Conservation (phyloP, 1,140 invertebrate genomes). For the Psilanteris sp. region DNA sequence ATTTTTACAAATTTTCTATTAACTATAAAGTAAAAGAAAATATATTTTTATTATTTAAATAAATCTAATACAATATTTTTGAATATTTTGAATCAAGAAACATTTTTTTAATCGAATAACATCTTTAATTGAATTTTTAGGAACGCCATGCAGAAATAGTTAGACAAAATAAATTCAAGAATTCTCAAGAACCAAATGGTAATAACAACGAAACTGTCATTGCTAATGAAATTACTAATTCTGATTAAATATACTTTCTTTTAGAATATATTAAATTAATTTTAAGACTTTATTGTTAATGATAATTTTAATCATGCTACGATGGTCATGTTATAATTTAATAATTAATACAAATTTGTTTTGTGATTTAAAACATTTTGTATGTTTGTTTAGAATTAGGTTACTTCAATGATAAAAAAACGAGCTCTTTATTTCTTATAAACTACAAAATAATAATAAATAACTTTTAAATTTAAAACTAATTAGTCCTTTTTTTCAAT, state of each 20-base stretch:
- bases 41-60: too few relatives aligned
- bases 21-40: too few relatives aligned
- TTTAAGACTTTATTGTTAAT: conserved; percentile 25
- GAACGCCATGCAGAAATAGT: conserved; percentile 91
- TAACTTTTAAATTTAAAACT: too few relatives aligned
- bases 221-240: conserved; percentile 81
- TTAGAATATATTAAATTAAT: conserved; percentile 4
- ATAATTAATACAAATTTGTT: conserved; percentile 22
- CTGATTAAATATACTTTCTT: conserved; percentile 79
- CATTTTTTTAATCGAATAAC: too few relatives aligned
- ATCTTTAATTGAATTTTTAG: conserved; percentile 80
- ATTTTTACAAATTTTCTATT: neutral
- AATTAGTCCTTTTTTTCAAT: too few relatives aligned
- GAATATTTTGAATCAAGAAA: too few relatives aligned
- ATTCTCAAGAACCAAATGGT: conserved; percentile 72
- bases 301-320: conserved; percentile 23
- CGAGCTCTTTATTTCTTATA: too few relatives aligned
- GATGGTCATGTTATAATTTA: conserved; percentile 19
- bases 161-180: conserved; percentile 89
- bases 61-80: too few relatives aligned
- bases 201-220: conserved; percentile 64
- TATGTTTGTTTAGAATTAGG: conserved; percentile 19
- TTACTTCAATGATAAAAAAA: conserved; percentile 6
- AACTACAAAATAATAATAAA: too few relatives aligned
- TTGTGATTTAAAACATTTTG: conserved; percentile 14